Evolutionary conservation across 2,888 invertebrate species (phyloP).

Genomic region (Drosophila rellima): DNA sequence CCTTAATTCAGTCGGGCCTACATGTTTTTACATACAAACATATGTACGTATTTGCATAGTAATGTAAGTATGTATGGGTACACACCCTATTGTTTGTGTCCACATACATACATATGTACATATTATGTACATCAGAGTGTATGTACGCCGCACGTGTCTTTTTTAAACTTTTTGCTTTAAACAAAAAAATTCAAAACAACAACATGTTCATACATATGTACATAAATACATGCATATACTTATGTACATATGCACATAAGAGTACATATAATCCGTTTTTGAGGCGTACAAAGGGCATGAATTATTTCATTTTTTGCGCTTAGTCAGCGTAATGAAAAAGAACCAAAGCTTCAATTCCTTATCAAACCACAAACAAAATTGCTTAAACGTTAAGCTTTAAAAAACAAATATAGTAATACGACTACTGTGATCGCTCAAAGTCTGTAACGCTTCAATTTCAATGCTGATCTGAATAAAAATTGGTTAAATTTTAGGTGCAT

Average conservation of each 20-base stretch:
- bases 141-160: constrained; percentile 43
- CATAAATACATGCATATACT: not conserved
- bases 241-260: not conserved
- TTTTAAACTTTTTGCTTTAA: constrained; percentile 30
- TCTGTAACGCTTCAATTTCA: too few species aligned
- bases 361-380: constrained; percentile 11
- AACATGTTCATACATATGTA: constrained; percentile 3
- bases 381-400: constrained; percentile 3
- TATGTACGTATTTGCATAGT: not conserved
- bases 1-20: constrained; percentile 16
- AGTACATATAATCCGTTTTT: constrained; percentile 2
- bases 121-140: too few species aligned
- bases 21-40: constrained; percentile 11
- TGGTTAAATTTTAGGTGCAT: not conserved
- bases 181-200: constrained; percentile 16
- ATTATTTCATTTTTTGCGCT: constrained; percentile 11
- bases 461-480: too few species aligned
- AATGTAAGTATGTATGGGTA: not conserved
- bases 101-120: not conserved
- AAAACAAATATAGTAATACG: not conserved
- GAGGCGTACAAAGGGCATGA: constrained; percentile 15
- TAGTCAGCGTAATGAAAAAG: constrained; percentile 6
- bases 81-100: not conserved
- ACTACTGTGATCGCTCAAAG: not conserved
- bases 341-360: constrained; percentile 14